Base-by-base conservation (phyloP, 2,797 vertebrate species). In the Balearica regulorum region DNA sequence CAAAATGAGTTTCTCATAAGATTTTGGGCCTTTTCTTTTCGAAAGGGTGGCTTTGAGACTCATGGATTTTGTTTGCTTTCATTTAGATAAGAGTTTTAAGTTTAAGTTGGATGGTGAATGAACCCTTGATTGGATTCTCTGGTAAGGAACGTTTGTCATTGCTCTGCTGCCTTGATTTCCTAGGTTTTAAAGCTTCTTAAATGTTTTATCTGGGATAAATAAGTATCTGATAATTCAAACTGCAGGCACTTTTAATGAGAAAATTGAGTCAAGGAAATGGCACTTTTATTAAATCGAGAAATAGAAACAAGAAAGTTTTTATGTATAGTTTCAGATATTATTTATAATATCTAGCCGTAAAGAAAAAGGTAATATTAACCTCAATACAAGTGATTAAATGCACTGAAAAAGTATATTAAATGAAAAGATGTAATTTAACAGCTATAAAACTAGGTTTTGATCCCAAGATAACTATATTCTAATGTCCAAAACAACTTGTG, bases 21-120 rank as follows among this genome's bases (percentile, higher is more conserved):
- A 87, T 93, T 97, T 94, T 93, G 90, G 97, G 95, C 83, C 83
- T 95, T 92, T 94, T 86, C 51, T 95, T 94, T 83, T 96, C 82
- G 91, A 89, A 97, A 94, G 62, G 81, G 75, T 89, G 43, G 86
- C 95, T 97, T 94, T 97, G 95, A 93, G 96, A 94, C 92, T 89
- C 49, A 35, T 94, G 86, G 90, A 37, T 96, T 96, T 95, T 96
- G 77, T 97, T 97, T 97, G 96, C 84, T 97, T 97, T 97, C 92
- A 88, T 95, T 95, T 44, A 83, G 93, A 66, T 96, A 77, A 93
- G 68, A 60, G 48, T 41, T 96, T 96, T 81, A 84, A 48, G 43
- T 89, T 89, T 35, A 64, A 76, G 58, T 51, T 68, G 66, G 65
- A 28, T 79, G 65, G 57, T 64, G 89, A 87, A 29, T 26, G 62